Percentiles rank a stretch among this genome's conserved stretches.
Conservation (phyloP, 2,888 invertebrate species). For the Dromius quadrimaculatus region DNA sequence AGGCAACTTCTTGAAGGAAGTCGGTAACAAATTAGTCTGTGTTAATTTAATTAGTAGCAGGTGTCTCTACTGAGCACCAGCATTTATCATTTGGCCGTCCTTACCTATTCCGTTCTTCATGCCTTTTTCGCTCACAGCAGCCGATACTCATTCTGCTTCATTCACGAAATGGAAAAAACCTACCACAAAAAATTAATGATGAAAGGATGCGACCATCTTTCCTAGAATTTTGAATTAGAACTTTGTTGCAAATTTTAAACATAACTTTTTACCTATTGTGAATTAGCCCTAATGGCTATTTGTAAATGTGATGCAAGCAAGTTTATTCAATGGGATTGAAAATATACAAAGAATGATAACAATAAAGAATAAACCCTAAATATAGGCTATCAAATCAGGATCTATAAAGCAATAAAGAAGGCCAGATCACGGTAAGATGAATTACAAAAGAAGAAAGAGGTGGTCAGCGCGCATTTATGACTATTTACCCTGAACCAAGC, state of each 20-base stretch:
- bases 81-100: conserved; percentile 40
- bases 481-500: conserved; percentile 40
- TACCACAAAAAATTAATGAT: conserved; percentile 24
- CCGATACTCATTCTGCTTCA: conserved; percentile 20
- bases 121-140: conserved; percentile 5
- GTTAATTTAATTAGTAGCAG: conserved; percentile 51
- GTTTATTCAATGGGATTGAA: not conserved
- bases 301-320: not conserved
- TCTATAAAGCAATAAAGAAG: conserved; percentile 41
- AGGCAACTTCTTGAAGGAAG: conserved; percentile 6
- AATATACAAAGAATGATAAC: conserved; percentile 14
- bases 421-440: conserved; percentile 18
- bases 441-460: conserved; percentile 33
- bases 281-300: conserved; percentile 8
- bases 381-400: conserved; percentile 37
- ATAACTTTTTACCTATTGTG: not conserved
- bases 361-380: conserved; percentile 9
- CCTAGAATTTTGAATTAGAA: conserved; percentile 3
- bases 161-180: conserved; percentile 18
- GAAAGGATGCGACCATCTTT: conserved; percentile 11
- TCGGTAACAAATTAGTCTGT: conserved; percentile 45
- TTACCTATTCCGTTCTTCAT: not conserved
- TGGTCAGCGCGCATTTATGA: conserved; percentile 38
- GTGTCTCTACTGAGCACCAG: conserved; percentile 32
- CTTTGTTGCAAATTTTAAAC: conserved; percentile 16